Base-by-base conservation (phyloP, 1,140 invertebrate genomes). In the Sitophilus oryzae region DNA sequence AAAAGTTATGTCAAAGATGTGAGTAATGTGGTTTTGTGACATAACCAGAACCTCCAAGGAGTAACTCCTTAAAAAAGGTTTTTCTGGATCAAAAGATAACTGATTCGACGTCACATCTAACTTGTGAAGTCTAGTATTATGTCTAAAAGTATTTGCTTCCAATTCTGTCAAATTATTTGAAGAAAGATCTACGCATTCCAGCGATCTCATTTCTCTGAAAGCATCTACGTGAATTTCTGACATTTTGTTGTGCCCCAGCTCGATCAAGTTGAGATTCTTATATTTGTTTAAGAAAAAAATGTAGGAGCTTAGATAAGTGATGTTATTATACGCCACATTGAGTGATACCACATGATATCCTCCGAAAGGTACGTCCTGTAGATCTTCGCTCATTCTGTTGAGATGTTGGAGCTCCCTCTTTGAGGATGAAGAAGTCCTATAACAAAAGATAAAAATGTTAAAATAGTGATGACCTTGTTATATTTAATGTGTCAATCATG, bases 181-280 rank as follows among this genome's bases (percentile, higher is more conserved):
- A 3, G 82, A 82, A 14, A 87, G 63, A 61, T 87, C 82, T n/a
- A 88, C 70, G 51, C 81, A 79, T 16, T 81, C 78, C 16, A 87
- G 67, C 55, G 82, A 80, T 36, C 73, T 73, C 1, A 86, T 68
- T 6, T 78, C 78, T 43, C 70, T 71, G 65, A 88, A 86, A 0
- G 83, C 81, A 15, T 75, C 70, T 6, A 53, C 25, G 18, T 59
- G 53, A 25, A 71, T 47, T 2, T 47, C 43, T 9, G 40, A 46
- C 22, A 71, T 64, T 14, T 40, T 52, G 43, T 71, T 71, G 20
- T 69, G 64, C 8, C 58, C 51, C 8, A 71, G 41, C 35, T 63
- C 53, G 10, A 71, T 53, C 18, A 42, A 62, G 1, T 54, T 22
- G 9, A 68, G 40, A 3, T 57, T 37, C 45, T 52, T 60, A 46